Base-by-base conservation (phyloP, 1,140 invertebrate species). In the Oedothorax gibbosus region DNA sequence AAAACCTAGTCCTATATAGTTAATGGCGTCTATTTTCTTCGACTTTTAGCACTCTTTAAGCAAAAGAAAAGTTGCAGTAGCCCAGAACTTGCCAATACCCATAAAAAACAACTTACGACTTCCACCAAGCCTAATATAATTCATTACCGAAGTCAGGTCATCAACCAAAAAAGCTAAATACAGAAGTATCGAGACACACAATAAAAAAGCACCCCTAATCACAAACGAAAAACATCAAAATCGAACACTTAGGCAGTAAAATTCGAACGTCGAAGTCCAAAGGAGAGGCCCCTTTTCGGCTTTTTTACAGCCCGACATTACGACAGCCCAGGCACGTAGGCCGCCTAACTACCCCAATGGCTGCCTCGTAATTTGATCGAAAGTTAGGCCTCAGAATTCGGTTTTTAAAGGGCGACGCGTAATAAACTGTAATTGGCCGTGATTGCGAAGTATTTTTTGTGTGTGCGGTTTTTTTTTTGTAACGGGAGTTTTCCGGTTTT, bases 381-480 rank as follows among this genome's bases (percentile, higher is more conserved):
- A 50, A 64, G 18, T 64, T 14, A 50, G n/a, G 57, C 75, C 18
- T 77, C 75, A 64, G n/a, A n/a, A 60, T 18, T 49, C 60, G n/a
- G 56, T 53, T 53, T 79, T 79, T 79, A 56, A 79, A 79, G 65
- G 20, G 65, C 18, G 77, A 79, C 77, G 35, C 35, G 77, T 79
- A 79, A 79, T 79, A 79, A 79, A 79, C 64, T 50, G 77, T 79
- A 79, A 79, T 79, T 79, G 77, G 77, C 65, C 51, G 77, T 68
- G 77, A 79, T 79, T 79, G 66, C 49, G 50, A 21, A 54, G 77
- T 65, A 62, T 68, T 79, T 79, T 79, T 79, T 68, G 77, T 79
- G 49, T 49, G 49, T 20, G 20, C 18, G 1, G 7, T n/a, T 64
- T 77, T 77, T 65, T 65, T 65, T 77, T 77, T 49, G 60, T 77